phyloP scores from a whole-genome alignment of 1,140 invertebrate species.

The Pomacea maculata region DNA sequence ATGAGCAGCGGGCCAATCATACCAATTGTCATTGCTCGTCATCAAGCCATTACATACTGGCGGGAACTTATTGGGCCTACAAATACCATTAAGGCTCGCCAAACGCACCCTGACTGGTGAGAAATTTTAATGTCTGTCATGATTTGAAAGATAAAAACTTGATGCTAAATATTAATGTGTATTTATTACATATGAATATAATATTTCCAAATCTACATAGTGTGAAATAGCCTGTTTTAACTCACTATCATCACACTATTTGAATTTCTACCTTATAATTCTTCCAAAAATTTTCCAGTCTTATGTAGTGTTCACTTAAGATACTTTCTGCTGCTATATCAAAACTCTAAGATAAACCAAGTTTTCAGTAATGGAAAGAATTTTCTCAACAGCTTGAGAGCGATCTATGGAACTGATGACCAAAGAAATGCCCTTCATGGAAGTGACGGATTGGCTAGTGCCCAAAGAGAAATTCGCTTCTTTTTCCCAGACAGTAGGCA shows the following conservation, averaged over 20 bases:
- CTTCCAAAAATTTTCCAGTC: too few relatives aligned
- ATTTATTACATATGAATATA: not conserved
- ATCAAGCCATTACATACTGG: constrained; percentile 77
- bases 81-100: constrained; percentile 72
- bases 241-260: too few relatives aligned
- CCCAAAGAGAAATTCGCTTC: constrained; percentile 72
- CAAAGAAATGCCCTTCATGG: constrained; percentile 67
- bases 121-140: constrained; percentile 9
- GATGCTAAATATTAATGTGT: not conserved
- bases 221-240: not conserved
- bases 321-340: too few relatives aligned
- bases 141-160: not conserved
- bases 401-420: constrained; percentile 76
- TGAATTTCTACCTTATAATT: too few relatives aligned
- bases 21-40: constrained; percentile 74
- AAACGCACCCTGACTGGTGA: constrained; percentile 74
- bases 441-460: constrained; percentile 58
- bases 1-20: constrained; percentile 80
- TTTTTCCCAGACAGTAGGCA: constrained; percentile 85
- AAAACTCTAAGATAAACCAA: too few relatives aligned
- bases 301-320: too few relatives aligned
- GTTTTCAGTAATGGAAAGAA: too few relatives aligned
- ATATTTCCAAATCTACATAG: not conserved
- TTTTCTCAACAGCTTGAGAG: constrained; percentile 71
- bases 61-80: constrained; percentile 76